Percentiles rank a stretch among this genome's conserved stretches.
Evolutionary conservation across 2,113 vertebrate genomes (phyloP).

Genomic region (Bubo scandiacus): DNA sequence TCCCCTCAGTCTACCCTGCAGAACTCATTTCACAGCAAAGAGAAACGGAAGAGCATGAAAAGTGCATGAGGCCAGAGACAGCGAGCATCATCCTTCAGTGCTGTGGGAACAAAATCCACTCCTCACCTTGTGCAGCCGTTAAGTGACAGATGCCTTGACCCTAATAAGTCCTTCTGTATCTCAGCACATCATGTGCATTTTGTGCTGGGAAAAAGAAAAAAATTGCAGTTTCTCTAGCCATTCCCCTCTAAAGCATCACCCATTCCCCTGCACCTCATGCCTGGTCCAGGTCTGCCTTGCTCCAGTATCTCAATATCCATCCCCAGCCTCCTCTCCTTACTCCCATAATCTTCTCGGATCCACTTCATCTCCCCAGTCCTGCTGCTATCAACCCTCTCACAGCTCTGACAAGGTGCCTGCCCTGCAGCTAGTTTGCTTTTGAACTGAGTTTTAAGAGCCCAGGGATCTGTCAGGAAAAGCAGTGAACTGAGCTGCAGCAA

Average conservation of each 20-base stretch:
- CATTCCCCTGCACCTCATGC: not conserved
- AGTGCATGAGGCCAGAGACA: rapidly evolving
- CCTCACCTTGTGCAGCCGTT: not conserved
- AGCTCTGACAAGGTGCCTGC: not conserved
- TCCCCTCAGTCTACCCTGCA: not conserved
- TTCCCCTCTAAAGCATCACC: not conserved
- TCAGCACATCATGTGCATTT: not conserved
- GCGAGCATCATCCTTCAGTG: not conserved
- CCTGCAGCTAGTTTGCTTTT: not conserved
- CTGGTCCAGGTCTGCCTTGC: not conserved
- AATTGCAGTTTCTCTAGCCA: not conserved
- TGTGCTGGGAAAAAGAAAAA: not conserved
- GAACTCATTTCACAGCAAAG: not conserved
- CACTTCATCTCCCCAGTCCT: not conserved
- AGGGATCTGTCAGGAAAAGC: not conserved
- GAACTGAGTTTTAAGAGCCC: not conserved
- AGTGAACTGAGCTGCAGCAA: not conserved
- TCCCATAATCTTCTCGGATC: not conserved
- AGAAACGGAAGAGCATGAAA: not conserved
- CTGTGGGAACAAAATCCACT: not conserved
- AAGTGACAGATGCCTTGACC: not conserved
- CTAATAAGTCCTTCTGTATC: not conserved
- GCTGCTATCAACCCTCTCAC: not conserved
- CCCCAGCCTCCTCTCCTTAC: not conserved
- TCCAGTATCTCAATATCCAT: not conserved